Conservation (phyloP, 2,888 invertebrate species). For the Cremastinae sp. region DNA sequence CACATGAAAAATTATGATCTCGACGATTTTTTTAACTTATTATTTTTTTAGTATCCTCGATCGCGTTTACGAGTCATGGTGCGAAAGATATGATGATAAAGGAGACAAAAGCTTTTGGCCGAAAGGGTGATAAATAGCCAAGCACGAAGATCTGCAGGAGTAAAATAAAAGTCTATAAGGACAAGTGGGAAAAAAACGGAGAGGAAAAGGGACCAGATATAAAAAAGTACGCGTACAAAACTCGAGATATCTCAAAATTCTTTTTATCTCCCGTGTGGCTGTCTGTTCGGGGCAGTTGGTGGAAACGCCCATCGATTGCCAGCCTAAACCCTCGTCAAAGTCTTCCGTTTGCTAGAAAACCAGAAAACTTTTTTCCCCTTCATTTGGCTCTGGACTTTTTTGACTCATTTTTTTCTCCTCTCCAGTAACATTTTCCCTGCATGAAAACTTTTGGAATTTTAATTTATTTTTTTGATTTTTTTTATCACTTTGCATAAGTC, state of each 20-base stretch:
- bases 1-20: too few species aligned
- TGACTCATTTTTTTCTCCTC: constrained; percentile 36
- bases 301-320: constrained; percentile 58
- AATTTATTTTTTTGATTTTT: background rate
- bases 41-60: constrained; percentile 11
- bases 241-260: constrained; percentile 32
- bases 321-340: constrained; percentile 60
- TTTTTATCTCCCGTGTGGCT: constrained; percentile 23
- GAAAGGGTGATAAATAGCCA: constrained; percentile 29
- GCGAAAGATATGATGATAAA: constrained; percentile 26
- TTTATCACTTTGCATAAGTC: too few species aligned
- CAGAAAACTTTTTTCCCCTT: constrained; percentile 30
- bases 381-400: constrained; percentile 29
- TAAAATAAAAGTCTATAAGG: constrained; percentile 5
- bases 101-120: constrained; percentile 21
- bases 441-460: constrained; percentile 10
- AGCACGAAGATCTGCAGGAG: background rate
- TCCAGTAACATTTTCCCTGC: background rate
- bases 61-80: constrained; percentile 3
- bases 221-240: constrained; percentile 12
- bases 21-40: background rate
- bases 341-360: constrained; percentile 26
- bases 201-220: background rate
- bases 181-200: constrained; percentile 25
- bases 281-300: constrained; percentile 43